Base-by-base conservation (phyloP, 1,140 invertebrate species). In the Drosophila azteca region DNA sequence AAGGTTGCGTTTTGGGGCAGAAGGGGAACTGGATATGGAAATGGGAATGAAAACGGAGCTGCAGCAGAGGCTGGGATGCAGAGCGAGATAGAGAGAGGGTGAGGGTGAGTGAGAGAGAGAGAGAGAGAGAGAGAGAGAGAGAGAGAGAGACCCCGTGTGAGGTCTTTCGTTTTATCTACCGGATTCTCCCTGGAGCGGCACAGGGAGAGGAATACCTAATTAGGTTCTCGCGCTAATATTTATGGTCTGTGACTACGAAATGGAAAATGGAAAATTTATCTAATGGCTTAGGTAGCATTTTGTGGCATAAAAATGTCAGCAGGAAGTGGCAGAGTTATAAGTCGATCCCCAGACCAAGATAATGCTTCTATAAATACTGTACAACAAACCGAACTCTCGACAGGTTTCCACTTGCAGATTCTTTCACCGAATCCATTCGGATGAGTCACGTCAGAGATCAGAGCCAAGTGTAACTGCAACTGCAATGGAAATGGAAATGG, bases 291-390 rank as follows among this genome's bases (percentile, higher is more conserved):
- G 68, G 49, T 53, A 53, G 54, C 59, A 57, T 39, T 39, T 39
- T 39, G 20, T 15, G 52, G 61, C 72, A 69, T 69, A 44, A 41
- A 85, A 78, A 67, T 69, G 82, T 71, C 78, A 70, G 53, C 78
- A 81, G 73, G 68, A 82, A 82, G 78, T 59, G 49, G 45, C 69
- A 41, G 48, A 79, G 57, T 63, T 77, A 72, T 79, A 81, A 77
- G 29, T 43, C 51, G 63, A 43, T 54, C 9, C 6, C 15, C 8
- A 44, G 17, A 22, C 22, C 15, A 7, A 74, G 55, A 52, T 60
- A 63, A 24, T 22, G 46, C 9, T 55, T 65, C 58, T 79, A 63
- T 49, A 61, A 76, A 62, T 76, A 20, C 17, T 20, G 1, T 20
- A 39, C 35, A 39, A 4, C 35, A 64, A 59, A 50, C 31, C 22